Evolutionary conservation across 1,140 invertebrate species (phyloP), one percentile per base, ranked within the genome.

Genomic region (Bombus huntii): DNA sequence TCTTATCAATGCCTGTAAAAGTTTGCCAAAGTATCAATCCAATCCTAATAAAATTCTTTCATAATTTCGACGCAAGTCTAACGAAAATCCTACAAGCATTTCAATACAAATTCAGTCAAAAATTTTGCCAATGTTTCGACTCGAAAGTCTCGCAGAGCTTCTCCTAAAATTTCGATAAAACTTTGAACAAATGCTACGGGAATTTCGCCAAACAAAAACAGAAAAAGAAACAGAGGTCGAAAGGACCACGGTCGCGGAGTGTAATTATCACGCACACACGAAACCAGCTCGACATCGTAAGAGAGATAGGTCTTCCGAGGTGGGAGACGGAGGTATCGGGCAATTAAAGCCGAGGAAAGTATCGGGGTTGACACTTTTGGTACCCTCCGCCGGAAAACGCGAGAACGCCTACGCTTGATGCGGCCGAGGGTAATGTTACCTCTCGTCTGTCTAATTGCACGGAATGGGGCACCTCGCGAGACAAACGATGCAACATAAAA

Each of bases 381-480:
- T 71, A 70, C 75, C 88, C 76, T 75, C 83, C 66, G 22, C 65
- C 77, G 53, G 74, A 87, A 74, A 75, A 81, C 71, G 76, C 73
- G 44, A 76, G 68, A 83, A 84, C 81, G 80, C 78, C 66, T 68
- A 77, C 79, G 57, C 79, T 85, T 72, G 37, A 79, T 65, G 47
- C 62, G 85, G 28, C 66, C 44, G 79, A 62, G 85, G 76, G 80
- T 91, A 90, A 89, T 65, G 85, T 89, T 81, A 84, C 90, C 89
- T 90, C 88, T 91, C 83, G 31, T 85, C 87, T 72, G 83, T 77
- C 86, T 91, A 93, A 94, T 94, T 94, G 92, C 87, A 92, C 81
- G 92, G 92, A 87, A 92, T 89, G 91, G 92, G 92, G 81, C 85
- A 91, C 88, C 90, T 89, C 89, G 66, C 88, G 84, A 91, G 87